Conservation (phyloP, 2,888 invertebrate species). For the Drosophila anceps region DNA sequence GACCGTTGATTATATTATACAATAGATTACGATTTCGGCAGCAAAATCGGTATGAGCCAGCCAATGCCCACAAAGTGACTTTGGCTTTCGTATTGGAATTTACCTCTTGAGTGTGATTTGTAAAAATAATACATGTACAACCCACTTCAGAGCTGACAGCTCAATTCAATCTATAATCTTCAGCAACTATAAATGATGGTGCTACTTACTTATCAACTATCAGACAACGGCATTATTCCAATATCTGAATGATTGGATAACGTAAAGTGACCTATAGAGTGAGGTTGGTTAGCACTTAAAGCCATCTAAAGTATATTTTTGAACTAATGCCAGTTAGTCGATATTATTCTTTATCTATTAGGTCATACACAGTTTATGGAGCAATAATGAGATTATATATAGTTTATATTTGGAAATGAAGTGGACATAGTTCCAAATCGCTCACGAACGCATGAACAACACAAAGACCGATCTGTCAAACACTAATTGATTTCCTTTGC, state of each 20-base stretch:
- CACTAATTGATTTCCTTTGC: constrained; percentile 24
- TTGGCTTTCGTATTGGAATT: background rate
- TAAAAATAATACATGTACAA: background rate
- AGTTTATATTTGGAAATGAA: constrained; percentile 13
- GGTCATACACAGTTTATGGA: background rate
- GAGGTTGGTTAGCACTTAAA: background rate
- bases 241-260: background rate
- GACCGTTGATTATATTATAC: constrained; percentile 10
- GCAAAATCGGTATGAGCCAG: background rate
- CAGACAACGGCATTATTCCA: too few species aligned
- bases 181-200: background rate
- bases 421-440: background rate
- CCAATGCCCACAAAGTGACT: background rate
- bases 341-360: constrained; percentile 15
- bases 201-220: background rate
- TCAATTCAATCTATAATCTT: background rate
- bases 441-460: too few species aligned
- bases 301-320: background rate
- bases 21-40: background rate
- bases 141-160: background rate
- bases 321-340: background rate
- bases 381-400: background rate
- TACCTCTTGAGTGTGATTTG: background rate
- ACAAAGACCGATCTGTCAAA: constrained; percentile 8
- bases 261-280: background rate